A percentile compares a stretch with the other conserved stretches of the same genome.
These are phyloP conservation scores for Sinocyclocheilus grahami DNA, from an alignment of 2,113 vertebrate genomes.

Conservation along the genomic window DNA sequence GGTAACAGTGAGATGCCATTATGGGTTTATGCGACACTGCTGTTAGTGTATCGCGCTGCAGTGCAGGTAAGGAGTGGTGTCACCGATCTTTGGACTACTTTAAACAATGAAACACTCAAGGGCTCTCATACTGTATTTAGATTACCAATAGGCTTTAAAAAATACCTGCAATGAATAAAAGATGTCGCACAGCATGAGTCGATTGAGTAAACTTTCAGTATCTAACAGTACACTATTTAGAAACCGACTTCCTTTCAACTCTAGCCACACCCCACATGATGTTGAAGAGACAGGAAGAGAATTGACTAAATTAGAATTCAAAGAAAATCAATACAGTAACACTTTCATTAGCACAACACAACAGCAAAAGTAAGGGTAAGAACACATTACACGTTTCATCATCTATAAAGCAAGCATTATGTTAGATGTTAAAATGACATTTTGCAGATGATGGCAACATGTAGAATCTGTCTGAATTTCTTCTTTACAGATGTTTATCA, in stretches of 20 bases:
- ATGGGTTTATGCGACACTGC: conserved; percentile 41
- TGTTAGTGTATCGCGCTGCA: conserved; percentile 31
- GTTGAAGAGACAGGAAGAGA: background rate
- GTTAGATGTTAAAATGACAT: background rate
- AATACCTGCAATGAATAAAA: conserved; percentile 31
- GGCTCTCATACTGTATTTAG: conserved; percentile 13
- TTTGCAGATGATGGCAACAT: conserved; percentile 1
- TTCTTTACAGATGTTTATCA: conserved; percentile 1
- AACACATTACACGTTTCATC: background rate
- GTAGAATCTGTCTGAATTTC: background rate
- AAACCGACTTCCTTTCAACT: background rate
- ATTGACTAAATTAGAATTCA: background rate
- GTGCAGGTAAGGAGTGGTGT: conserved; percentile 1
- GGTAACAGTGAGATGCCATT: conserved; percentile 49
- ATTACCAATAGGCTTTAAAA: conserved; percentile 24
- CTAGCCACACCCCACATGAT: background rate
- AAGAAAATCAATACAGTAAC: background rate
- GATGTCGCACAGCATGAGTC: background rate
- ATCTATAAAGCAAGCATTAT: background rate
- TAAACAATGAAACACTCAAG: conserved; percentile 34
- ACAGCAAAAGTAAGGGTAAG: background rate
- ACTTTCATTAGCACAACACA: background rate
- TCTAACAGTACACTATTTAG: background rate
- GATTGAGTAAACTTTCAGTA: background rate
- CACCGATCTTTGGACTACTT: conserved; percentile 38